Base-by-base conservation (phyloP, 2,797 vertebrate species). In the Enteromius argenteus region DNA sequence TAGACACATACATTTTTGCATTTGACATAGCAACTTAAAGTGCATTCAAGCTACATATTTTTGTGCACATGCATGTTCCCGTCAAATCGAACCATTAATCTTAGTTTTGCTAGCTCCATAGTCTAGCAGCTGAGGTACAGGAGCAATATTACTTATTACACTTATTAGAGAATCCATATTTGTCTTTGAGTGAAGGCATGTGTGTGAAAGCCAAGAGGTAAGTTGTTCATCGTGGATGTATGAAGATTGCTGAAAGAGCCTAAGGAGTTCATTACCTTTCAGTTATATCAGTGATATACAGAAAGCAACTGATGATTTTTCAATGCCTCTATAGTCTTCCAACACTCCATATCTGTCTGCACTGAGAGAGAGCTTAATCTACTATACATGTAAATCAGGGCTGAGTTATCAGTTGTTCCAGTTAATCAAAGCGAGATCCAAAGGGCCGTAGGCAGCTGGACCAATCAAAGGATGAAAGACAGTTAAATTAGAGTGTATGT, bases 391-490 rank as follows among this genome's bases (percentile, higher is more conserved):
- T 53, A 51, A 76, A 83, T 76, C n/a, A 49, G 42, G 53, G 56
- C 21, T 51, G 27, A 23, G 15, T 42, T 83, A 30, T 66, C 46
- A 21, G 30, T 76, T 68, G 15, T 44, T 83, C 27, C n/a, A 67
- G 10, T 75, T 56, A 56, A 83, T 76, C 30, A 74, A 74, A 74
- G 58, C 39, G 23, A 7, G 69, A 82, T 74, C 42, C 42, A 73
- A 82, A 74, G 21, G 42, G 62, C 14, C 1, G 3, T 37, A 13
- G 21, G 32, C 72, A 83, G 81, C 44, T 83, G 60, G 60, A 83
- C 81, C 80, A 81, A 76, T 76, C 81, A 83, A 83, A n/a, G 30
- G 81, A 83, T 75, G 60, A 83, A 83, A 83, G 79, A 66, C 44
- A 11, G 27, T 79, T 67, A 67, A 42, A 80, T 71, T 27, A 51